A percentile compares a stretch with the other conserved stretches of the same genome.
Evolutionary conservation across 2,888 invertebrate species (phyloP).

Genomic region (Noctua janthina): DNA sequence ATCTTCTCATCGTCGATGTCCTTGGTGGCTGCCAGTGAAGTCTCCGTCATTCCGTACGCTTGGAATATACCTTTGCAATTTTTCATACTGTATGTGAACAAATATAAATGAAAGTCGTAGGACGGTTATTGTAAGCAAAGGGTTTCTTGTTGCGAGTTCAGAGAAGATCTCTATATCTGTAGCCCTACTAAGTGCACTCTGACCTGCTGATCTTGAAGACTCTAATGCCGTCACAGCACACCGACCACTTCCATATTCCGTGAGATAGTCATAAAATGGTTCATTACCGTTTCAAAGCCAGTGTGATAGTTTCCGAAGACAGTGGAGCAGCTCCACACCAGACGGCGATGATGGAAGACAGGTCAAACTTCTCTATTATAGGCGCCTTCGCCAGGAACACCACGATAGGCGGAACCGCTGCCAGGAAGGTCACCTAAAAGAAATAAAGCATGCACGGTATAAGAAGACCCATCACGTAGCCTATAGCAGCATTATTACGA

Average conservation of each 20-base stretch:
- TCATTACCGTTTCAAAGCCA: constrained; percentile 77
- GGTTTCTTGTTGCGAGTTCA: background rate
- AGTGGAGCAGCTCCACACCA: constrained; percentile 83
- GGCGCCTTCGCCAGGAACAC: constrained; percentile 79
- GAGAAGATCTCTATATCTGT: background rate
- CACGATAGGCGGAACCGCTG: constrained; percentile 81
- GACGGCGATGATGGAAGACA: constrained; percentile 75
- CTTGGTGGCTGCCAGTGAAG: constrained; percentile 77
- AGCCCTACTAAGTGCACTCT: background rate
- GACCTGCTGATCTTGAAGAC: background rate
- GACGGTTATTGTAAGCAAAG: background rate
- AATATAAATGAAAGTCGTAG: background rate
- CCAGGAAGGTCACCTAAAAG: constrained; percentile 74
- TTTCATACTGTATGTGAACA: constrained; percentile 72
- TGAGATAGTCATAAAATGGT: background rate
- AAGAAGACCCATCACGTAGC: background rate
- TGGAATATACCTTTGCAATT: constrained; percentile 80
- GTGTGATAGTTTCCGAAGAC: constrained; percentile 73
- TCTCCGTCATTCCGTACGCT: constrained; percentile 85
- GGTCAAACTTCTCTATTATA: constrained; percentile 76
- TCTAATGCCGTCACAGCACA: background rate
- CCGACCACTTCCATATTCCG: background rate
- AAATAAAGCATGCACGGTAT: background rate
- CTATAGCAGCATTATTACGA: background rate
- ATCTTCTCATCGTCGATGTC: constrained; percentile 69